Evolutionary conservation across 30 jellyfish, hydroid and myxozoan genomes (phyloP), one percentile per base, ranked within the genome.

Genomic region (Cassiopea andromeda): DNA sequence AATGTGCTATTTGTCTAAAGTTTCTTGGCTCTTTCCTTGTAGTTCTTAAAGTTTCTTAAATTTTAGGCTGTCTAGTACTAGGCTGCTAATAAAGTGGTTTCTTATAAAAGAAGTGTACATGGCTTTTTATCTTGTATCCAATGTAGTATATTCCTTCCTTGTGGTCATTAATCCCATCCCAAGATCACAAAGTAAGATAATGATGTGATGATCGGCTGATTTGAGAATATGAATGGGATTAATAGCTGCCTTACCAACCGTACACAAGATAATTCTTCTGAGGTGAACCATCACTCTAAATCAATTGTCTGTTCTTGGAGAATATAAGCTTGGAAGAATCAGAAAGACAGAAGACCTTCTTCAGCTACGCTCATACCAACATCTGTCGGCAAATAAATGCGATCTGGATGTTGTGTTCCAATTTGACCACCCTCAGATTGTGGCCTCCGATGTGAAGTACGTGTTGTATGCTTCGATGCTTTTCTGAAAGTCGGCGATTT

Each of bases 171-270:
- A 80, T 80, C 89, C 60, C 69, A 27, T 80, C 89, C 48, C 44
- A 17, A 46, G 38, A 80, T 80, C 89, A 80, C 79, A 80, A 80
- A 60, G 60, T 15, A 80, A 61, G 89, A 80, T 80, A 80, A 80
- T 80, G 72, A 69, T 15, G 76, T 80, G 89, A 80, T 80, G 89
- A 80, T 80, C 89, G 89, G 60, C 60, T 44, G 89, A 60, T 80
- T 80, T 61, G 48, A 43, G 89, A 59, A 58, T 14, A 16, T 1
- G 89, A 80, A 66, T 50, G 16, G n/a, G 89, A 66, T 61, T 80
- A 80, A 80, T 80, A 48, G 49, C 75, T 45, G 49, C 19, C 80
- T 80, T 80, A 58, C 89, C 80, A 80, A 60, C 50, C 89, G 78
- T 60, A 66, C 60, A 27, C n/a, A 45, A 60, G 89, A 69, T 80